Evolutionary conservation across 2,888 invertebrate species (phyloP), one percentile per base, ranked within the genome.

Genomic region (Pediacus dermestoides): DNA sequence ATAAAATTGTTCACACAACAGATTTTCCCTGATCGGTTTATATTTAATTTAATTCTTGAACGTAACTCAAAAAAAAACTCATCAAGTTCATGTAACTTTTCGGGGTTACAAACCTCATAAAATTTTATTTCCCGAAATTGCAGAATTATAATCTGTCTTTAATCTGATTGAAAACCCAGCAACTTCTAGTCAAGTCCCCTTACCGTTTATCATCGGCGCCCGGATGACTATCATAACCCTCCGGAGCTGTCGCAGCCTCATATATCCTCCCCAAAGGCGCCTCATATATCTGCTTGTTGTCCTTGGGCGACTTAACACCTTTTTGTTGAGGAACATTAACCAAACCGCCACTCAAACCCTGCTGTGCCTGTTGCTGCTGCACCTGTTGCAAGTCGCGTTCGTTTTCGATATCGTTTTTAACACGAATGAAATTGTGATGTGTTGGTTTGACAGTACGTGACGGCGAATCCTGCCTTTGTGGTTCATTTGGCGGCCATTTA

Each of bases 401-500:
- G 16, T 53, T 64, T 27, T 71, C 70, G 13, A 70, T 67, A 34
- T 72, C 72, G 27, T 64, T 67, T 50, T 70, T 71, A 10, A 72
- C 68, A 35, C 72, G 60, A 33, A 71, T 69, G 65, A 77, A 55
- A 70, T 66, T 70, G 30, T 71, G 71, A 59, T 73, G 72, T 11
- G 67, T 63, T 1, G 71, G 71, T 48, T 70, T 72, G 7, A 31
- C 41, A 66, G 57, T 67, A 66, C 56, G 68, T 30, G 65, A 61
- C 4, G 70, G 74, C 61, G 70, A 73, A 67, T 68, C 73, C 68
- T 64, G 68, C 49, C 57, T 38, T 13, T 12, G 16, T 8, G 68
- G 74, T 63, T 56, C 49, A 34, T 35, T 75, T 55, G 85, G 85
- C 1, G 85, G 85, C 83, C 84, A 84, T 23, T 81, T 75, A 43